Percentiles rank a stretch among this genome's conserved stretches.
phyloP scores from a whole-genome alignment of 2,113 vertebrate genomes.

The Urocynchramus pylzowi region DNA sequence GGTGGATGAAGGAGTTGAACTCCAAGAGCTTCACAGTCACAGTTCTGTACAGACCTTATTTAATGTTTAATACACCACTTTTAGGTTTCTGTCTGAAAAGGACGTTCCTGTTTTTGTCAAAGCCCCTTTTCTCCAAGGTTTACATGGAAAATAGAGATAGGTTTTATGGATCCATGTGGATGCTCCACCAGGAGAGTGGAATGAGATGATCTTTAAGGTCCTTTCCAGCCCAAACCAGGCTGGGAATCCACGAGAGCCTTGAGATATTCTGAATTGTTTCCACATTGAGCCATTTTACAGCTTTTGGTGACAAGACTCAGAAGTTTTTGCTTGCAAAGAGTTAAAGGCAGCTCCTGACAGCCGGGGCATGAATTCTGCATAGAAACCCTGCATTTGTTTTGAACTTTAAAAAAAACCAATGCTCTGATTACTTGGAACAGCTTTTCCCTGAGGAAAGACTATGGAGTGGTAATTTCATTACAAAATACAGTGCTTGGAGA shows the following conservation, averaged over 20 bases:
- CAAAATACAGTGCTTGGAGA: conserved; percentile 34
- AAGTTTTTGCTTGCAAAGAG: conserved; percentile 9
- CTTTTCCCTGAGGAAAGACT: conserved; percentile 25
- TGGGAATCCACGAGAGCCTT: background rate
- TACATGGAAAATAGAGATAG: fast-evolving
- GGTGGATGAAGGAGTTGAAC: background rate
- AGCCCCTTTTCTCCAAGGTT: background rate
- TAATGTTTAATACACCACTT: background rate
- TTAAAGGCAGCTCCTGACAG: conserved; percentile 25
- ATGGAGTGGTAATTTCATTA: conserved; percentile 56
- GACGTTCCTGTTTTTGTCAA: background rate
- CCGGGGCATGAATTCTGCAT: background rate
- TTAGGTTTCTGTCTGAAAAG: background rate
- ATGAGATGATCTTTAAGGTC: background rate
- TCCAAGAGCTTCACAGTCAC: background rate
- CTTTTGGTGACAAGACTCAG: background rate
- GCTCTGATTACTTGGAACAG: conserved; percentile 57
- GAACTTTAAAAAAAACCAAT: conserved; percentile 41
- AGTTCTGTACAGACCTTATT: background rate
- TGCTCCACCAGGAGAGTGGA: background rate
- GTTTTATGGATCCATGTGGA: fast-evolving
- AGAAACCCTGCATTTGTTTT: conserved; percentile 57
- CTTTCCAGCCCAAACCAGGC: background rate
- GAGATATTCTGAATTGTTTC: background rate
- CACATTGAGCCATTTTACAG: background rate